Percentiles rank a stretch among this genome's conserved stretches.
phyloP scores from a whole-genome alignment of 1,140 invertebrate genomes.

The Littorina saxatilis region DNA sequence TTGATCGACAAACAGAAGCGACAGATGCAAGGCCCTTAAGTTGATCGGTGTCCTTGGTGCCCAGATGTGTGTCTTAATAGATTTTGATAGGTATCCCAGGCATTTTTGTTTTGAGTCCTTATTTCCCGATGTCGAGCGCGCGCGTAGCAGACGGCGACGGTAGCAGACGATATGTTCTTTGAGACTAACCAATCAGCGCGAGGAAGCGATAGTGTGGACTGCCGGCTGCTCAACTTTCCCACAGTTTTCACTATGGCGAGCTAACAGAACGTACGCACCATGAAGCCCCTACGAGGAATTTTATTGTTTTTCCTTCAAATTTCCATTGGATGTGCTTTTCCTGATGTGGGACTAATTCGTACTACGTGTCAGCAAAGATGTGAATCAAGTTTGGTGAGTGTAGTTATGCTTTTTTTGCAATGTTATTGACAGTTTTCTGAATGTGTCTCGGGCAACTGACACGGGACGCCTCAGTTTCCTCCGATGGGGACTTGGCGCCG shows the following conservation, averaged over 20 bases:
- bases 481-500: no score
- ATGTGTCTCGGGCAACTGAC: no score
- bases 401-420: background rate
- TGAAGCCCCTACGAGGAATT: slow-evolving; percentile 22
- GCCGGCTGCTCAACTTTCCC: slow-evolving; percentile 30
- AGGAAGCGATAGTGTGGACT: slow-evolving; percentile 3
- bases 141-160: no score
- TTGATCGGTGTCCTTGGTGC: background rate
- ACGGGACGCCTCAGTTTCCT: no score
- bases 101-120: no score
- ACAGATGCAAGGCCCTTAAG: background rate
- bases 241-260: slow-evolving; percentile 47
- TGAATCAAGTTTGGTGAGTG: slow-evolving; percentile 43
- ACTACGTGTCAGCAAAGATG: slow-evolving; percentile 39
- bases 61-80: background rate
- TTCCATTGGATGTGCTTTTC: slow-evolving; percentile 25
- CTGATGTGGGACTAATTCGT: slow-evolving; percentile 32
- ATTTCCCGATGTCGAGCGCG: no score
- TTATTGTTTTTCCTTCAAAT: slow-evolving; percentile 32
- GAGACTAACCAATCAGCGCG: slow-evolving; percentile 36
- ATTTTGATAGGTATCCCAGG: no score
- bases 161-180: slow-evolving; percentile 35
- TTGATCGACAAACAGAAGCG: background rate
- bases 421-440: background rate
- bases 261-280: slow-evolving; percentile 33